Percentiles rank a stretch among this genome's conserved stretches.
These are phyloP conservation scores for Ormyrus pomaceus DNA, from an alignment of 2,888 invertebrate species.

Conservation along the genomic window DNA sequence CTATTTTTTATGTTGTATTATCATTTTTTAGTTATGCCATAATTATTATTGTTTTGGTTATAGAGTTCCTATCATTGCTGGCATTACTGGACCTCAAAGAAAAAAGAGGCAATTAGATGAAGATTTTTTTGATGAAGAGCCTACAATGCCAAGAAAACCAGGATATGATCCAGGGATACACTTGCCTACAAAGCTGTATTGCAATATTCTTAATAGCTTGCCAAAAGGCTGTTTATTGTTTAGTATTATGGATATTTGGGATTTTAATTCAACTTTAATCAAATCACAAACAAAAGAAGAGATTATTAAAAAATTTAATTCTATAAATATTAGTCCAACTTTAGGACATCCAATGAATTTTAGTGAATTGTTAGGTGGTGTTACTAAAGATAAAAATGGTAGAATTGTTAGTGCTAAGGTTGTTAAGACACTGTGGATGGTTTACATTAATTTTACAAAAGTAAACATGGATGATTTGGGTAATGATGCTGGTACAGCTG, in stretches of 20 bases:
- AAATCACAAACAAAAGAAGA: constrained; percentile 79
- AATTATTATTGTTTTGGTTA: not conserved
- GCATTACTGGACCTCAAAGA: constrained; percentile 58
- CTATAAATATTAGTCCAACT: constrained; percentile 79
- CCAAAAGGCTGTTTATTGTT: constrained; percentile 80
- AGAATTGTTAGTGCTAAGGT: constrained; percentile 81
- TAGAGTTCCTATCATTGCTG: constrained; percentile 71
- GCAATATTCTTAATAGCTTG: constrained; percentile 80
- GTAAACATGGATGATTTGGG: constrained; percentile 82
- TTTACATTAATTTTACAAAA: constrained; percentile 82
- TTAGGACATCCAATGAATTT: constrained; percentile 83
- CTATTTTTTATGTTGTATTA: constrained; percentile 40
- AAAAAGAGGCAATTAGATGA: constrained; percentile 62
- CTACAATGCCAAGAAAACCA: constrained; percentile 58
- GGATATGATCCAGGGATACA: constrained; percentile 79
- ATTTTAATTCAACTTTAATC: constrained; percentile 78
- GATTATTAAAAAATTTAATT: constrained; percentile 80
- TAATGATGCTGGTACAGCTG: constrained; percentile 85
- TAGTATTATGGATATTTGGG: constrained; percentile 85
- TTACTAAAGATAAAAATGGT: constrained; percentile 79
- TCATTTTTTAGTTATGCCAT: constrained; percentile 2
- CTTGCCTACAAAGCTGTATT: constrained; percentile 80
- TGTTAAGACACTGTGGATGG: constrained; percentile 81
- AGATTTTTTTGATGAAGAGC: constrained; percentile 70
- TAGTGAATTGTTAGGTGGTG: constrained; percentile 80